Conservation (phyloP, 2,888 invertebrate genomes). For the Cephalotes varians region DNA sequence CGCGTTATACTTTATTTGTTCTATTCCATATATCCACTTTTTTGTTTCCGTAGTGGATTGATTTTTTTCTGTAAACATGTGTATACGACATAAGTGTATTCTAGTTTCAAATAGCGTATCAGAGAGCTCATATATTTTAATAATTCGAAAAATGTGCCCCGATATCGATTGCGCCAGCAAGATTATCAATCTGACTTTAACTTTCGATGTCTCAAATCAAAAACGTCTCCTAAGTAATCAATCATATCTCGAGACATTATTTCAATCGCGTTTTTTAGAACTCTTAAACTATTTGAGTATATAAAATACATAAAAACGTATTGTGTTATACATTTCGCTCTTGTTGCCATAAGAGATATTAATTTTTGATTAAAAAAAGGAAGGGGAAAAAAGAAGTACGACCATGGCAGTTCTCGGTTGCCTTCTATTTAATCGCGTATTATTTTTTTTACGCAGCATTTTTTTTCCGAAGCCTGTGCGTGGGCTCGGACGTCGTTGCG, state of each 20-base stretch:
- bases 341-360: not conserved
- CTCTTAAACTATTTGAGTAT: not conserved
- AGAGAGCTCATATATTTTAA: not conserved
- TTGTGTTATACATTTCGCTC: not conserved
- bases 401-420: not conserved
- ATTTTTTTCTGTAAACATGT: not conserved
- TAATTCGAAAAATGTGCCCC: not conserved
- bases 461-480: constrained; percentile 72
- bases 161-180: no score
- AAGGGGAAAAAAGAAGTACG: not conserved
- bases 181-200: not conserved
- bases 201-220: not conserved
- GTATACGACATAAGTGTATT: not conserved
- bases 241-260: not conserved
- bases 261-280: not conserved
- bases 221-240: not conserved
- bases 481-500: constrained; percentile 76
- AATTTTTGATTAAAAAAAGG: not conserved
- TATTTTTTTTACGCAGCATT: constrained; percentile 52
- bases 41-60: not conserved
- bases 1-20: not conserved
- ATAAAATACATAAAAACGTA: not conserved
- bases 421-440: constrained; percentile 3
- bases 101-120: not conserved
- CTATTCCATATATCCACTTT: not conserved